Evolutionary conservation across 2,113 vertebrate genomes (phyloP).

Genomic region (Empidonax alnorum): DNA sequence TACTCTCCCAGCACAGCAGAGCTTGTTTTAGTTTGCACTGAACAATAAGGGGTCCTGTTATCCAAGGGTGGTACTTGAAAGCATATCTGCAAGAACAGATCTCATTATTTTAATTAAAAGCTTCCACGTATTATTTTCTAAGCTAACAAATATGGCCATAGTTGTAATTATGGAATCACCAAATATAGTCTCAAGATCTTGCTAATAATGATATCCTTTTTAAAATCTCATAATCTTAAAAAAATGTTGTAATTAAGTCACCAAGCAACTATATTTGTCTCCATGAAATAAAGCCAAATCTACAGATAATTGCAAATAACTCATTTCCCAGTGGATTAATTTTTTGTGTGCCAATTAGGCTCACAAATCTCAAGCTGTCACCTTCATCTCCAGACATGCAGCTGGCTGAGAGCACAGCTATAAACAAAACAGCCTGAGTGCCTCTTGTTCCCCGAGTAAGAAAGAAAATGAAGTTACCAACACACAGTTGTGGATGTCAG

Average conservation of each 20-base stretch:
- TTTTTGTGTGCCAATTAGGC: constrained; percentile 62
- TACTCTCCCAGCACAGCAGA: neutral
- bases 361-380: constrained; percentile 70
- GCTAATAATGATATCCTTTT: constrained; percentile 61
- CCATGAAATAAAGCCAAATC: constrained; percentile 68
- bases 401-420: constrained; percentile 12
- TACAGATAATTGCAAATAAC: constrained; percentile 68
- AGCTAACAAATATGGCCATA: constrained; percentile 51
- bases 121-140: constrained; percentile 58
- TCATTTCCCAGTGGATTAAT: constrained; percentile 47
- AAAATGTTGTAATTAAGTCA: constrained; percentile 63
- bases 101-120: constrained; percentile 65
- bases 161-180: constrained; percentile 62
- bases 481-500: constrained; percentile 19
- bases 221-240: constrained; percentile 61
- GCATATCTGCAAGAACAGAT: constrained; percentile 30
- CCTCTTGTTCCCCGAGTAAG: constrained; percentile 10
- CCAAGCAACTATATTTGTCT: constrained; percentile 67
- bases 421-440: constrained; percentile 39
- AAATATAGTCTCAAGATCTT: constrained; percentile 55
- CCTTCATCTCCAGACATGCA: constrained; percentile 58
- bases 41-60: constrained; percentile 26
- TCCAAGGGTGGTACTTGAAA: constrained; percentile 39
- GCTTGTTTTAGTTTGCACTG: neutral
- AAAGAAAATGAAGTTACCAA: constrained; percentile 56